phyloP scores from a whole-genome alignment of 37 sponge, comb jelly and placozoan species.

The Aplysina aerophoba region DNA sequence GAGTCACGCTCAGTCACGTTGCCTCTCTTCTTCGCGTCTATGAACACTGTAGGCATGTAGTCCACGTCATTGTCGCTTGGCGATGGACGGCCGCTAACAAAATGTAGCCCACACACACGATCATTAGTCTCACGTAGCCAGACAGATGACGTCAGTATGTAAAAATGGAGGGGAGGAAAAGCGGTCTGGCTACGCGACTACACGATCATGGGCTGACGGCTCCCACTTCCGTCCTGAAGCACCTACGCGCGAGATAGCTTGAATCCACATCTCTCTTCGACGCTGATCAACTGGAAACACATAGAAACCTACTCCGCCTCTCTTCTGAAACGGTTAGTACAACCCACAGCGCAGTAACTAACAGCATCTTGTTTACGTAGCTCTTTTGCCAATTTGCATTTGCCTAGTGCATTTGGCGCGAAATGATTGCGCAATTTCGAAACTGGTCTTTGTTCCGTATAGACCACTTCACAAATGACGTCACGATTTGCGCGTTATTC shows the following conservation, averaged over 20 bases:
- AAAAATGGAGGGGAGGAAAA: no score
- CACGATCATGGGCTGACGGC: slow-evolving; percentile 2
- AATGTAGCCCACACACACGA: slow-evolving; percentile 24
- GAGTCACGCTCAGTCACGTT: no score
- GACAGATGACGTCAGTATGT: no score
- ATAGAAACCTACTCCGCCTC: neutral
- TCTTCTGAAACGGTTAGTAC: neutral
- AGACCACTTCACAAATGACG: no score
- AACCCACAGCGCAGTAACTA: slow-evolving; percentile 33
- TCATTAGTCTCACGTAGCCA: slow-evolving; percentile 15
- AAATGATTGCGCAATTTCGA: no score
- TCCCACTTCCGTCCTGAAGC: neutral
- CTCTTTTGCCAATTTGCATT: no score
- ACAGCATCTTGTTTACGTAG: no score
- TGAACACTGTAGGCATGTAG: slow-evolving; percentile 5
- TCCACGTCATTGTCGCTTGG: neutral
- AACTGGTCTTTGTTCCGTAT: no score
- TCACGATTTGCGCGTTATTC: no score
- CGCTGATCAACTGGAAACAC: slow-evolving; percentile 11
- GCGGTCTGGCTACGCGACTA: no score
- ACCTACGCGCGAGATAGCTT: slow-evolving; percentile 15
- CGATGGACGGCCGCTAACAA: neutral
- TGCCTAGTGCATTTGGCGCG: no score
- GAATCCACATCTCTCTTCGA: slow-evolving; percentile 16
- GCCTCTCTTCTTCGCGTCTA: neutral